Evolutionary conservation across 1,140 invertebrate genomes (phyloP).

Genomic region (Calliopsis andreniformis): DNA sequence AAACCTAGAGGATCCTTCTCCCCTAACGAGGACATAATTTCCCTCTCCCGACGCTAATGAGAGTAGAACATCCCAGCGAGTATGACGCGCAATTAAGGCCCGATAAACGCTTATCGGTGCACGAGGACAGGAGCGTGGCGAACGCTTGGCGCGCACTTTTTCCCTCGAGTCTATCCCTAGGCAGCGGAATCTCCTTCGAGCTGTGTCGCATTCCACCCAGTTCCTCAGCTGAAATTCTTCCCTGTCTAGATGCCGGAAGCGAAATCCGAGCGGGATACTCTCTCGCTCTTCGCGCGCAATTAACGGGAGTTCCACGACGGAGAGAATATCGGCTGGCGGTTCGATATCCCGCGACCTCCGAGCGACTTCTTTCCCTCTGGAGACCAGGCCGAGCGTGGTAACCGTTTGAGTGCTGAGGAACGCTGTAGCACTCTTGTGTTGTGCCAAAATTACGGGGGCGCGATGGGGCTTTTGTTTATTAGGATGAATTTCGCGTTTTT

Average conservation of each 20-base stretch:
- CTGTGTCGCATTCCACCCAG: constrained; percentile 30
- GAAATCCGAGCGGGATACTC: constrained; percentile 51
- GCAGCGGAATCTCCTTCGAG: constrained; percentile 13
- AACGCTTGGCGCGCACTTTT: not conserved
- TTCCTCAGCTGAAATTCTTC: constrained; percentile 44
- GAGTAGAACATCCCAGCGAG: not conserved
- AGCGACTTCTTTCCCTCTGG: not conserved
- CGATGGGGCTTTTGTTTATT: too few relatives aligned
- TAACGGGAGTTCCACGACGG: constrained; percentile 48
- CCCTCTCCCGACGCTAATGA: too few relatives aligned
- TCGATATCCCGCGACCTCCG: constrained; percentile 36
- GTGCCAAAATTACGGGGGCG: too few relatives aligned
- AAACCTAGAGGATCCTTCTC: not conserved
- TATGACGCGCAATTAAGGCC: constrained; percentile 5
- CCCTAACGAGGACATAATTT: too few relatives aligned
- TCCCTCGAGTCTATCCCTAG: not conserved
- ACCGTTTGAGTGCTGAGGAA: too few relatives aligned
- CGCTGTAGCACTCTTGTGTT: too few relatives aligned
- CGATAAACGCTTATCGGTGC: constrained; percentile 37
- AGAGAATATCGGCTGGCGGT: constrained; percentile 46
- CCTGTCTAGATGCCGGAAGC: constrained; percentile 57
- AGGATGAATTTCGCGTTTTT: too few relatives aligned
- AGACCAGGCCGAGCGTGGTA: too few relatives aligned
- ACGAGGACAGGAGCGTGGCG: not conserved
- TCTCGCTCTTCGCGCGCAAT: constrained; percentile 42